Percentiles rank a stretch among this genome's conserved stretches.
These are phyloP conservation scores for Darevskia nairensis DNA, from an alignment of 2,797 vertebrate species.

Conservation along the genomic window DNA sequence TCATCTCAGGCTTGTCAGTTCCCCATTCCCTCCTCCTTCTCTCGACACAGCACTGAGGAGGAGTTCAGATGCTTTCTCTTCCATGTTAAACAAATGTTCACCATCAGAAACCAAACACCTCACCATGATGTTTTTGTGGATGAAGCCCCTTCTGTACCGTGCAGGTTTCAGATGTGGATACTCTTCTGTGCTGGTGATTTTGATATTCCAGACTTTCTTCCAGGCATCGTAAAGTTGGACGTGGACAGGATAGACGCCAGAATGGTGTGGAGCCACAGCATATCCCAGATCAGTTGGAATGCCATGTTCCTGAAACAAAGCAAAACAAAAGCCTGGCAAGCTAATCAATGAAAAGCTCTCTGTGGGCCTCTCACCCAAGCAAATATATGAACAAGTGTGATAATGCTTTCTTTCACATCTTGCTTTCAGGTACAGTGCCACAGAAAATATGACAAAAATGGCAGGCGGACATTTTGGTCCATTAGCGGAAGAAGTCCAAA, in stretches of 20 bases:
- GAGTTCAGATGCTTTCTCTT: neutral
- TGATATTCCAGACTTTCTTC: slow-evolving; percentile 85
- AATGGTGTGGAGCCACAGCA: slow-evolving; percentile 96
- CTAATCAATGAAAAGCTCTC: neutral
- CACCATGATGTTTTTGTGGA: slow-evolving; percentile 85
- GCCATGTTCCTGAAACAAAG: slow-evolving; percentile 77
- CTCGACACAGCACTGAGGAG: neutral
- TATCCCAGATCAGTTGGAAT: slow-evolving; percentile 89
- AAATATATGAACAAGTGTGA: neutral
- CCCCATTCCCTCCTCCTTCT: too few relatives aligned
- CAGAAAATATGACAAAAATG: neutral
- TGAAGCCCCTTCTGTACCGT: slow-evolving; percentile 80
- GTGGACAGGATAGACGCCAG: slow-evolving; percentile 86
- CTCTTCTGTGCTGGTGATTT: slow-evolving; percentile 84
- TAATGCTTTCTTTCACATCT: neutral
- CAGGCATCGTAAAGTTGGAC: slow-evolving; percentile 84
- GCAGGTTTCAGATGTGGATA: slow-evolving; percentile 85
- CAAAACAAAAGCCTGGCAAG: slow-evolving; percentile 29
- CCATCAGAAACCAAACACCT: slow-evolving; percentile 54
- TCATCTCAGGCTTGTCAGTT: too few relatives aligned
- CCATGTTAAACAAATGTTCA: neutral
- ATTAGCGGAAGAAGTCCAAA: neutral
- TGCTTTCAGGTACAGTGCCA: neutral
- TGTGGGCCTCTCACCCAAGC: neutral
- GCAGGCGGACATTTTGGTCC: neutral